Evolutionary conservation across 2,888 invertebrate species (phyloP), one percentile per base, ranked within the genome.

Genomic region (Hoplodrina blanda): DNA sequence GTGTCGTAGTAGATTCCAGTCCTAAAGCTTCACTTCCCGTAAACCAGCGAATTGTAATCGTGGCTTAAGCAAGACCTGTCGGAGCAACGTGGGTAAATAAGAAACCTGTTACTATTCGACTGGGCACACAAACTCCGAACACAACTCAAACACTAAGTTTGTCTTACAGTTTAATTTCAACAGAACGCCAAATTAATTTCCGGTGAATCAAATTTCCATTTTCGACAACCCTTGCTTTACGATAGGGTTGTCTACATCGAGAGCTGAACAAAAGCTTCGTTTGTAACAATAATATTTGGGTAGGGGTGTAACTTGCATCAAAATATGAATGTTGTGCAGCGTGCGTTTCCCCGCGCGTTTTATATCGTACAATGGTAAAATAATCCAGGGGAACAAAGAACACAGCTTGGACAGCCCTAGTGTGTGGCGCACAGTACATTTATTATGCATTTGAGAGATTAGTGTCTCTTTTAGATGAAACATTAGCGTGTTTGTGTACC

Each of bases 381-480:
- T 76, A 69, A 73, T 55, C 56, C 53, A 41, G 25, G 0, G 8
- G 5, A 70, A 78, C 66, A 55, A 69, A 59, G 55, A 17, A 10
- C 46, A 17, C 30, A 44, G 52, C 44, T 55, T 25, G 62, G 49
- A 66, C 56, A 61, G 1, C 55, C 50, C 49, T 66, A 25, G 44
- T 44, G n/a, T 55, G 52, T 54, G 37, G 44, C n/a, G 17, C 7
- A 20, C 19, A 7, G 61, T 20, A 64, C 50, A 76, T 78, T 25
- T 75, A 75, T 57, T 57, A 81, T 81, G 57, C 67, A 80, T 78
- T 73, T 62, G 52, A 41, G 65, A 65, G 81, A 81, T 81, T 74
- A 81, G 67, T 41, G 61, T 64, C 62, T 60, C 57, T 77, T n/a
- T 44, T 69, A 77, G 41, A 77, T 37, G 66, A 37, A 62, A 50